Conservation (phyloP, 2,797 vertebrate genomes). For the Pseudochirops corinnae region DNA sequence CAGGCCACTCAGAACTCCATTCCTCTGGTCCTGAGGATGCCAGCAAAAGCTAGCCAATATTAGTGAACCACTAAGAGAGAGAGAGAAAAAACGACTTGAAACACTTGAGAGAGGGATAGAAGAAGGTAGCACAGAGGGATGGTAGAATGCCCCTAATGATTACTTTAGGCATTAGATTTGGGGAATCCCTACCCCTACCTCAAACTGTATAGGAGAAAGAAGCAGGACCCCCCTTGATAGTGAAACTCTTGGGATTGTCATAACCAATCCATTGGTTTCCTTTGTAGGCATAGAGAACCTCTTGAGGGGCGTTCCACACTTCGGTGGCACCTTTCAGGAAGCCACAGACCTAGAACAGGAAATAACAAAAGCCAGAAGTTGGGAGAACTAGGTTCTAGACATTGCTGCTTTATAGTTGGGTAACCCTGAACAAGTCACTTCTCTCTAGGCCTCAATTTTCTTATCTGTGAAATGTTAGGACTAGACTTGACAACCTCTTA, state of each 20-base stretch:
- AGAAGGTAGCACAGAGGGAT: neutral
- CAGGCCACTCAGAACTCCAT: neutral
- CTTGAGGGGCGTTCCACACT: slow-evolving; percentile 85
- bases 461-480: neutral
- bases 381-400: neutral
- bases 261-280: slow-evolving; percentile 85
- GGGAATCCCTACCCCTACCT: neutral
- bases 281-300: slow-evolving; percentile 84
- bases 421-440: neutral
- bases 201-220: neutral
- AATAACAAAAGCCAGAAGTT: accelerated
- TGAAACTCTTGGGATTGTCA: slow-evolving; percentile 87
- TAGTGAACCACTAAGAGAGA: neutral
- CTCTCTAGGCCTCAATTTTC: neutral
- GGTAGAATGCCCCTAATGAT: neutral
- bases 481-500: neutral
- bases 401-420: neutral
- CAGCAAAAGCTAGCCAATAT: neutral
- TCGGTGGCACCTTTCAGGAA: slow-evolving; percentile 86
- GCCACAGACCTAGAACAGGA: slow-evolving; percentile 83
- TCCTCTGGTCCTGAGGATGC: neutral
- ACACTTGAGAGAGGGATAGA: neutral
- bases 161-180: neutral
- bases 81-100: neutral
- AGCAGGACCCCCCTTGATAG: slow-evolving; percentile 81